Base-by-base conservation (phyloP, 2,113 vertebrate genomes). In the Sapayoa aenigma region DNA sequence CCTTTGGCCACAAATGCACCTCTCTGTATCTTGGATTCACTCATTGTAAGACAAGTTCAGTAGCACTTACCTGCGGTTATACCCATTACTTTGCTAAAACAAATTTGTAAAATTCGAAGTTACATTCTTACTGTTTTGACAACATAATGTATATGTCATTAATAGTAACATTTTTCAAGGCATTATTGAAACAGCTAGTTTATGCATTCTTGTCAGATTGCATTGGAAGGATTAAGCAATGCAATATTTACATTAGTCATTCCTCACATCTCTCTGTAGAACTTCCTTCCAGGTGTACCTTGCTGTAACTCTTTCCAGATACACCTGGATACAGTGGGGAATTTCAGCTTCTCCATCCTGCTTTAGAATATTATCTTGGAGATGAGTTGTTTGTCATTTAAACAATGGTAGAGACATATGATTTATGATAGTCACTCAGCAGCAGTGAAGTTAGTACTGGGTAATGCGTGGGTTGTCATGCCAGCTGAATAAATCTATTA, bases 371-470 rank as follows among this genome's bases (percentile, higher is more conserved):
- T 72, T 23, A 22, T 31, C 14, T 31, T 68, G 84, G 62, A 78
- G 77, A 72, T 37, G 37, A 84, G 37, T 65, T 13, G 0, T 95
- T 84, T 89, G 46, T 75, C 15, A 49, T 89, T 84, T 52, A 78
- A 77, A 55, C 46, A 49, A 17, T 75, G 47, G n/a, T 66, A 37
- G 49, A 69, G 20, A 49, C 35, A 22, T 89, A 72, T 84, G 65
- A 94, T 92, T 93, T 87, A 52, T 56, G 60, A 62, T 42, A 60
- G 25, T 52, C 56, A 44, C 60, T 91, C 69, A 76, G 49, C 60
- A 73, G 44, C 58, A 85, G 24, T 30, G 25, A 82, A 69, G 55
- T 44, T 81, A 60, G 24, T 49, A 41, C 20, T 49, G 33, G 15
- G 37, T 23, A 63, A 84, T 9, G 28, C 5, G 12, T 73, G 35